Base-by-base conservation (phyloP, 2,797 vertebrate genomes). In the Phataginus tetradactyla region DNA sequence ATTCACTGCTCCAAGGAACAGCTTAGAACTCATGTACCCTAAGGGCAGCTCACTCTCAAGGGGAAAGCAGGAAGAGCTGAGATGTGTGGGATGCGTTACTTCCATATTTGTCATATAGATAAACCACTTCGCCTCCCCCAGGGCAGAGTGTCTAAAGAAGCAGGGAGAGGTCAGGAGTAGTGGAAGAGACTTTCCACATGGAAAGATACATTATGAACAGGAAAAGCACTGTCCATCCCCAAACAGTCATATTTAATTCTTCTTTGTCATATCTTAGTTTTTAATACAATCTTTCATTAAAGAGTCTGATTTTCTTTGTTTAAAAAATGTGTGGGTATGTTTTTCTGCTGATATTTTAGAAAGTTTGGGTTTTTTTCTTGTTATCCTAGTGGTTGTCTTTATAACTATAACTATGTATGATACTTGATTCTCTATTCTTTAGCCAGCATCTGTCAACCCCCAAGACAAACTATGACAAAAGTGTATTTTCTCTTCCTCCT, bases 51-150 rank as follows among this genome's bases (percentile, higher is more conserved):
- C 29, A 4, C 10, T n/a, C 55, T 69, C 18, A 6, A 21, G 25
- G 53, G 78, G 75, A 68, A 84, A 51, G 7, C 10, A 8, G 17
- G 27, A 68, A n/a, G 59, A 88, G n/a, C 64, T 21, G 61, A 61
- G 29, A 61, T 27, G 34, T 84, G n/a, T 17, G 4, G 15, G n/a
- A 68, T 63, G 32, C 7, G 10, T n/a, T 42, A 34, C 51, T 92
- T 77, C 34, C 77, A 68, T 81, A 94, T 83, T 77, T 57, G 68
- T 69, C 87, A 77, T 37, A 51, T 7, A 95, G 51, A 93, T 61
- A 61, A 89, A 89, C 95, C 49, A 53, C 84, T 51, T 90, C 7
- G 4, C 27, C 29, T 88, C 74, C 27, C 39, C 39, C 20, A n/a
- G 0, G 27, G 78, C 51, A 53, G 37, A 53, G 53, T 57, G 2